Evolutionary conservation across 2,888 invertebrate species (phyloP), one percentile per base, ranked within the genome.

Genomic region (Nycteola revayana): DNA sequence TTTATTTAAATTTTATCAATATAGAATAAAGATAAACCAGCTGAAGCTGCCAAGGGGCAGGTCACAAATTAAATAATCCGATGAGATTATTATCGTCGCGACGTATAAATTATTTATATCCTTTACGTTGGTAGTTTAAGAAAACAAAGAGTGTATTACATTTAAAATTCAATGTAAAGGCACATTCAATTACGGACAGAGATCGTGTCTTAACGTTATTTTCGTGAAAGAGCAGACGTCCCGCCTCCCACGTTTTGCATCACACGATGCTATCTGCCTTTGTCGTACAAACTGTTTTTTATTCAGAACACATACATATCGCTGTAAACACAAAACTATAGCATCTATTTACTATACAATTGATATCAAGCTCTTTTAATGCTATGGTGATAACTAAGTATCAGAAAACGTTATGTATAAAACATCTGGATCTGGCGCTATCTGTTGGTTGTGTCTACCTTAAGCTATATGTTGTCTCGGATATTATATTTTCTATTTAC

Each of bases 161-260:
- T 79, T 77, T 78, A 73, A 80, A 80, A 76, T 70, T 80, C 74
- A 80, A 80, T 78, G 74, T 62, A 63, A 63, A 66, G 58, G 55
- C 61, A 60, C 67, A 67, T 74, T 73, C 70, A 77, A 75, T 81
- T 81, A 74, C 61, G 49, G 52, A 54, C 60, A 58, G 61, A 60
- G 55, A 69, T 65, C 68, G 55, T 63, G 48, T 73, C 73, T 73
- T 66, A 70, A 66, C 72, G 75, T n/a, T 75, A 72, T 73, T 62
- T 59, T 67, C 51, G 49, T 50, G 47, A 63, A 61, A 57, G 53
- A 66, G 63, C 62, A 58, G 61, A 64, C 28, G 34, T 58, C 56
- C 40, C 39, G 46, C 71, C 73, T 66, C 68, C 70, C 66, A 72
- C 72, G 60, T 64, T 69, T 69, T 61, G 61, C 60, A 60, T 65